phyloP scores from a whole-genome alignment of 2,113 vertebrate species.

The Scortum barcoo region DNA sequence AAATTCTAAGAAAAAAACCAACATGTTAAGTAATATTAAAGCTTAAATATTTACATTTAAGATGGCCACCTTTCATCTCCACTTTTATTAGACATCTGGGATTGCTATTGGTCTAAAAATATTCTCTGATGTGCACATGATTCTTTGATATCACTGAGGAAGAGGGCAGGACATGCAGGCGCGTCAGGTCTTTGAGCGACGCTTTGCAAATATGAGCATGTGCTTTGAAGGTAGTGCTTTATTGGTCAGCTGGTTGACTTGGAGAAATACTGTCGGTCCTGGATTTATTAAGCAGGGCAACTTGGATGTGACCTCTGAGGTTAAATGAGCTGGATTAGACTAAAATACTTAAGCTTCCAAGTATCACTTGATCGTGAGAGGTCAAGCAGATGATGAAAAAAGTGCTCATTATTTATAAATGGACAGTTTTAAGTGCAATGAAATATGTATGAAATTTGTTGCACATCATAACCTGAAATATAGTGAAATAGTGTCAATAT shows the following conservation, averaged over 20 bases:
- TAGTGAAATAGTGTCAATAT: constrained; percentile 6
- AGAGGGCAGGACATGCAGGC: constrained; percentile 31
- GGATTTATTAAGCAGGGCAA: constrained; percentile 7
- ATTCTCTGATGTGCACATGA: constrained; percentile 59
- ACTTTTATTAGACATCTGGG: constrained; percentile 62
- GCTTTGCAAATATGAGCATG: constrained; percentile 51
- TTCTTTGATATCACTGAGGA: constrained; percentile 67
- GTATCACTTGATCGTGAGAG: neutral
- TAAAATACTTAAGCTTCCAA: neutral
- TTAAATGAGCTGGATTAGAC: neutral
- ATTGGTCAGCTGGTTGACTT: constrained; percentile 40
- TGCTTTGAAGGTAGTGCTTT: constrained; percentile 60
- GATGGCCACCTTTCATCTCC: constrained; percentile 48
- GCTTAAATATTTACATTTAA: constrained; percentile 59
- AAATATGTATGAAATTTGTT: constrained; percentile 5
- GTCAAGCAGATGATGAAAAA: constrained; percentile 7
- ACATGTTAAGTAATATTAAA: constrained; percentile 14
- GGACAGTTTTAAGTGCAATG: constrained; percentile 14
- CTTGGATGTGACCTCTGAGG: constrained; percentile 12
- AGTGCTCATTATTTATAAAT: neutral
- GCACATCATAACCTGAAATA: constrained; percentile 1
- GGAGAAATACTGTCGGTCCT: neutral
- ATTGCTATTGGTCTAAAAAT: constrained; percentile 35
- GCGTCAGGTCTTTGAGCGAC: constrained; percentile 21
- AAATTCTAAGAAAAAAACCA: neutral